A percentile compares a stretch with the other conserved stretches of the same genome.
Evolutionary conservation across 2,113 vertebrate genomes (phyloP).

Genomic region (Chamaea fasciata): DNA sequence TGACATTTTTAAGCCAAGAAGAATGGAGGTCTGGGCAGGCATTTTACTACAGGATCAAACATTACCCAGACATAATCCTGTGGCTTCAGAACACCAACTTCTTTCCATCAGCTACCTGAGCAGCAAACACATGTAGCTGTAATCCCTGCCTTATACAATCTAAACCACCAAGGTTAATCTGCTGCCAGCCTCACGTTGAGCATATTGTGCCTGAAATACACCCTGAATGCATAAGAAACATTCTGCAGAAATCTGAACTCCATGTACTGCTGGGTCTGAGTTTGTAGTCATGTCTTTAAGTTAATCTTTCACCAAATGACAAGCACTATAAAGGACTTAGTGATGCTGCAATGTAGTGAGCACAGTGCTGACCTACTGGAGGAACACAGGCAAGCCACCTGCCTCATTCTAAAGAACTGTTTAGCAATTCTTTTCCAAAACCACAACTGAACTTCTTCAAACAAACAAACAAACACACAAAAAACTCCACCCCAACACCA

Average conservation of each 20-base stretch:
- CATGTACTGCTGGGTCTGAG: neutral
- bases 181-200: neutral
- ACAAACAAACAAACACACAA: neutral
- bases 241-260: neutral
- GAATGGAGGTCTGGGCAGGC: neutral
- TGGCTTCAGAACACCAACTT: neutral
- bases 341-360: neutral
- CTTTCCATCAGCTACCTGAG: neutral
- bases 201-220: neutral
- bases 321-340: neutral
- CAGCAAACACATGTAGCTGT: neutral
- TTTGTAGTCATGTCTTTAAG: neutral
- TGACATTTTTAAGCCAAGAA: neutral
- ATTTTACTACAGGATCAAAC: neutral
- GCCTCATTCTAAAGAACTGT: neutral
- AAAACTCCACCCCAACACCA: too few relatives aligned
- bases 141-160: neutral
- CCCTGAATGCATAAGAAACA: neutral
- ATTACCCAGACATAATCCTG: neutral
- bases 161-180: neutral
- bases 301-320: neutral
- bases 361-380: neutral
- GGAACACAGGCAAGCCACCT: neutral
- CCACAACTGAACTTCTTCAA: neutral
- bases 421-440: neutral